A percentile compares a stretch with the other conserved stretches of the same genome.
phyloP scores from a whole-genome alignment of 2,888 invertebrate genomes.

The Listrodromus nycthemerus region DNA sequence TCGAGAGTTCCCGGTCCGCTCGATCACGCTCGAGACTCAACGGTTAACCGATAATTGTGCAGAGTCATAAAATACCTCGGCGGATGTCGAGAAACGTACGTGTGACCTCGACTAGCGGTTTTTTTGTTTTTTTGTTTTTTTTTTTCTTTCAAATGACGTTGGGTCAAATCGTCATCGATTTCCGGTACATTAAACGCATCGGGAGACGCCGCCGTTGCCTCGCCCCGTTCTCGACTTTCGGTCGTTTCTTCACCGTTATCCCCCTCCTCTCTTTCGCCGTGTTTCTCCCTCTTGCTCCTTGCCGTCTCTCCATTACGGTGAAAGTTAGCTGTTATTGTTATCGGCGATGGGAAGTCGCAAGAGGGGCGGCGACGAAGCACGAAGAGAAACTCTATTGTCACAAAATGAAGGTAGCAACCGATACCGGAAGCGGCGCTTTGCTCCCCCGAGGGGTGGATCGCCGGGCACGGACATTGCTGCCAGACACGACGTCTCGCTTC shows the following conservation, averaged over 20 bases:
- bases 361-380: slow-evolving; percentile 3
- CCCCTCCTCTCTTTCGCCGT: slow-evolving; percentile 19
- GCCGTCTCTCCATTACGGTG: slow-evolving; percentile 24
- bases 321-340: slow-evolving; percentile 57
- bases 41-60: slow-evolving; percentile 74
- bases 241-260: slow-evolving; percentile 50
- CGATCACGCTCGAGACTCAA: slow-evolving; percentile 71
- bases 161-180: slow-evolving; percentile 75
- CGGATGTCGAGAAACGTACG: slow-evolving; percentile 46
- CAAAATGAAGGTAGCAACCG: slow-evolving; percentile 56
- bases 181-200: slow-evolving; percentile 72
- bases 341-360: slow-evolving; percentile 31
- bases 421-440: slow-evolving; percentile 67
- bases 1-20: slow-evolving; percentile 46
- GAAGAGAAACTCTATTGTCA: slow-evolving; percentile 53
- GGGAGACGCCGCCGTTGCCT: slow-evolving; percentile 58
- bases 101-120: slow-evolving; percentile 51
- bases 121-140: neutral
- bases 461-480: slow-evolving; percentile 61
- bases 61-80: slow-evolving; percentile 74
- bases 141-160: slow-evolving; percentile 26
- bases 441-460: slow-evolving; percentile 63
- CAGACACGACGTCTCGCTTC: slow-evolving; percentile 64
- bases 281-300: slow-evolving; percentile 7
- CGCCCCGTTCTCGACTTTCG: slow-evolving; percentile 48